Base-by-base conservation (phyloP, 2,888 invertebrate genomes). In the Drosophila affinis region DNA sequence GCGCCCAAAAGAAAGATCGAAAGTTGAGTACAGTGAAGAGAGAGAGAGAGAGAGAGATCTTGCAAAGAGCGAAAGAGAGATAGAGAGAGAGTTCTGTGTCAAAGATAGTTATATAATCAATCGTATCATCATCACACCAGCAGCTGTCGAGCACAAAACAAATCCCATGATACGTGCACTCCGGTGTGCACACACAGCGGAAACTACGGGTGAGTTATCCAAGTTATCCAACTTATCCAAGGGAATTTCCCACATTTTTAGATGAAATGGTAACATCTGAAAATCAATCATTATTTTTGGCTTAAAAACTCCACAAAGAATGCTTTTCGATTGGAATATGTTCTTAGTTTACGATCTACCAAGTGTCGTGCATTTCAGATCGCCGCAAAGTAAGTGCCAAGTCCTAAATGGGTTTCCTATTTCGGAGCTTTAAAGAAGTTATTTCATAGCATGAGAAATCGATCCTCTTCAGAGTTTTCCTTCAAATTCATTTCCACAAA, bases 1-100 rank as follows among this genome's bases (percentile, higher is more conserved):
- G 14, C 39, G 39, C 39, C 39, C 39, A 12, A 24, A 29, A 39
- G 47, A 63, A 67, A 45, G 65, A 65, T 65, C 65, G 49, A 24
- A 67, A 49, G 63, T 65, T 56, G 68, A 18, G 58, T 67, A 65
- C 65, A 67, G 65, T 65, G 65, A 68, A 55, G 55, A 56, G 55
- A 17, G 6, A n/a, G 12, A 29, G 34, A 49, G 27, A n/a, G 21
- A 44, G 10, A 17, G 7, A 34, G 2, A n/a, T 32, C 21, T 32
- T 29, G 56, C 45, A 56, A 21, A 60, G 14, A 14, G 14, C 12
- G 6, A 14, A 12, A 14, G 34, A 34, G 14, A 39, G 14, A 39
- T 6, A 39, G 21, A 21, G 21, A 21, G 6, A 39, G 14, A 39
- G 39, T 39, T 39, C 14, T 39, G 39, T 39, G 39, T 39, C 39